Evolutionary conservation across 2,888 invertebrate genomes (phyloP).

Genomic region (Empis stercorea): DNA sequence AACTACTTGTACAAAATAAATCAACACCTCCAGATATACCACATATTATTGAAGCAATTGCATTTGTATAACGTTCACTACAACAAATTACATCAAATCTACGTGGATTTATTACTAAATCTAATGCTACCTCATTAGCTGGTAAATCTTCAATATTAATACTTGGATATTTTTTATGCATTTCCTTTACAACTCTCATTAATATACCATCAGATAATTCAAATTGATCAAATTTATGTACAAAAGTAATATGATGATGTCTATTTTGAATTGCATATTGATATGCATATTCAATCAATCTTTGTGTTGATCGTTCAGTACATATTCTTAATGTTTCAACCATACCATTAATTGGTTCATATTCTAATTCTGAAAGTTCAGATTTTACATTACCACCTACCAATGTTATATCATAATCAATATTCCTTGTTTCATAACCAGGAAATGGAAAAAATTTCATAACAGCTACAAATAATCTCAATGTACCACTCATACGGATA

Average conservation of each 20-base stretch:
- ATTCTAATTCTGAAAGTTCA: slow-evolving; percentile 24
- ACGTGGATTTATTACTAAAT: slow-evolving; percentile 17
- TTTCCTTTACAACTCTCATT: slow-evolving; percentile 14
- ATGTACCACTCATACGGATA: slow-evolving; percentile 17
- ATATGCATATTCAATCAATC: slow-evolving; percentile 21
- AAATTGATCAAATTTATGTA: slow-evolving; percentile 20
- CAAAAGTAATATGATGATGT: slow-evolving; percentile 20
- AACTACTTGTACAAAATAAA: slow-evolving; percentile 21
- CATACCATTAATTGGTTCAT: slow-evolving; percentile 24
- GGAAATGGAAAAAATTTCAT: slow-evolving; percentile 19
- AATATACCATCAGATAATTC: slow-evolving; percentile 20
- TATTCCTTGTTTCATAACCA: slow-evolving; percentile 20
- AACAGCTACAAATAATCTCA: slow-evolving; percentile 20
- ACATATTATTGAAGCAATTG: slow-evolving; percentile 21
- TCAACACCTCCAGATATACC: slow-evolving; percentile 25
- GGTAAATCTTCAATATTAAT: slow-evolving; percentile 18
- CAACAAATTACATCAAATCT: slow-evolving; percentile 22
- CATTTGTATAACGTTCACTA: slow-evolving; percentile 24
- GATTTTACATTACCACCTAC: slow-evolving; percentile 24
- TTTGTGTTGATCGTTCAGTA: slow-evolving; percentile 7
- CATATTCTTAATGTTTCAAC: slow-evolving; percentile 24
- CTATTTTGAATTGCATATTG: slow-evolving; percentile 12
- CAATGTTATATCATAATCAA: slow-evolving; percentile 19
- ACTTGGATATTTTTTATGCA: slow-evolving; percentile 13
- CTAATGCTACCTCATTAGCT: slow-evolving; percentile 16